These are phyloP conservation scores for Onychorhynchus coronatus DNA, from an alignment of 2,113 vertebrate species.

Conservation along the genomic window DNA sequence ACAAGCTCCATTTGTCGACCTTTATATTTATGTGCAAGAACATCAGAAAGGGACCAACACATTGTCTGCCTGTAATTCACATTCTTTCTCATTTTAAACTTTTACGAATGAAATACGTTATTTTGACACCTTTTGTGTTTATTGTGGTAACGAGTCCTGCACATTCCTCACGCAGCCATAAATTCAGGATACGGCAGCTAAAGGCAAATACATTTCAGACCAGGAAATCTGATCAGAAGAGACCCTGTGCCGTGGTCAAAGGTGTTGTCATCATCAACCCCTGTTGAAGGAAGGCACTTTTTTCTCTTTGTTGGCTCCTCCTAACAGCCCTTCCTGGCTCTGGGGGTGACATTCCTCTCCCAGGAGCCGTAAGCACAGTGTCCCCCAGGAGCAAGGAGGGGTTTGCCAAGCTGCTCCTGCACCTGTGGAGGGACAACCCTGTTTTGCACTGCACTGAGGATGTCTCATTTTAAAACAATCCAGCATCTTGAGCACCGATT, in stretches of 20 bases:
- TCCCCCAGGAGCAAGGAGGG: background rate
- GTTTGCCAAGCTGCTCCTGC: background rate
- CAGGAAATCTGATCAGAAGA: background rate
- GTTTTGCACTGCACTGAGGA: background rate
- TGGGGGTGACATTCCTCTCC: background rate
- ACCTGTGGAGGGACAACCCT: background rate
- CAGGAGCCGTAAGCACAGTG: fast-evolving
- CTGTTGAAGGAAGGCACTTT: background rate
- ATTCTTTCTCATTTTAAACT: background rate
- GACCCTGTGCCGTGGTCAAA: fast-evolving
- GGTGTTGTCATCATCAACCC: background rate
- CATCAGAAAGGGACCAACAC: constrained; percentile 8
- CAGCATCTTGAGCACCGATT: background rate
- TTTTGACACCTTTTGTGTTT: background rate
- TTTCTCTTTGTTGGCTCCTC: background rate
- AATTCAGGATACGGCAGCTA: background rate
- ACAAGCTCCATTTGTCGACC: background rate
- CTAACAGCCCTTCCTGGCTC: background rate
- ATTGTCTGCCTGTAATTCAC: constrained; percentile 2
- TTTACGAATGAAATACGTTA: constrained; percentile 2
- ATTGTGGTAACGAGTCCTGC: background rate
- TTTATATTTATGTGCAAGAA: constrained; percentile 17
- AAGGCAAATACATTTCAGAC: background rate
- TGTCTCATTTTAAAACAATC: background rate
- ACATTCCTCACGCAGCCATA: background rate